Base-by-base conservation (phyloP, 2,888 invertebrate species). In the Phalera bucephala region DNA sequence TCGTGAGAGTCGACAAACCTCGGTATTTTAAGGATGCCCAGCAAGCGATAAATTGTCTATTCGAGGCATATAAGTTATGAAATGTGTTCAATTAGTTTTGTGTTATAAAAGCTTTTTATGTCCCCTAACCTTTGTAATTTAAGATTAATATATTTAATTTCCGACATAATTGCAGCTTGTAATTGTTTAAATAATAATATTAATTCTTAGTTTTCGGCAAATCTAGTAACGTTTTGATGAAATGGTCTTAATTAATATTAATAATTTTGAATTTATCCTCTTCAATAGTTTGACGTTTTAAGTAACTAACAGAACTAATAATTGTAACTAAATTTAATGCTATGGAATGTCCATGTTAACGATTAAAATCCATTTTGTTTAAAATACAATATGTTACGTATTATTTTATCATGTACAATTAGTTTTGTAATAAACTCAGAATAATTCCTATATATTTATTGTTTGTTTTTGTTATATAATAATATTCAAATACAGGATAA, bases 11-110 rank as follows among this genome's bases (percentile, higher is more conserved):
- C 0, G 74, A 84, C 38, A 81, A 76, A 30, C 87, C 83, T 0
- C 69, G 77, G 13, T 88, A 88, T 41, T 90, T 90, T 31, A 75
- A 80, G 46, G 82, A 90, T 23, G 71, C 87, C 0, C 70, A 81
- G 32, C 80, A 86, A 60, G 90, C 90, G 3, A 86, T 90, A 1
- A 65, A 64, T 50, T 80, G 80, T 47, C 64, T 90, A 2, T 88
- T 86, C 59, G 51, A 57, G 36, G 78, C 79, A 14, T 90, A 76
- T 64, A 70, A 76, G 21, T 70, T 90, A 45, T 84, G 71, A 65
- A 38, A 37, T 28, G 23, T 28, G n/a, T n/a, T n/a, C n/a, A n/a
- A n/a, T n/a, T n/a, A n/a, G n/a, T n/a, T n/a, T n/a, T n/a, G n/a
- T n/a, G n/a, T n/a, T n/a, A n/a, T n/a, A n/a, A n/a, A n/a, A n/a